Conservation (phyloP, 2,888 invertebrate genomes). For the Acrobasis suavella region DNA sequence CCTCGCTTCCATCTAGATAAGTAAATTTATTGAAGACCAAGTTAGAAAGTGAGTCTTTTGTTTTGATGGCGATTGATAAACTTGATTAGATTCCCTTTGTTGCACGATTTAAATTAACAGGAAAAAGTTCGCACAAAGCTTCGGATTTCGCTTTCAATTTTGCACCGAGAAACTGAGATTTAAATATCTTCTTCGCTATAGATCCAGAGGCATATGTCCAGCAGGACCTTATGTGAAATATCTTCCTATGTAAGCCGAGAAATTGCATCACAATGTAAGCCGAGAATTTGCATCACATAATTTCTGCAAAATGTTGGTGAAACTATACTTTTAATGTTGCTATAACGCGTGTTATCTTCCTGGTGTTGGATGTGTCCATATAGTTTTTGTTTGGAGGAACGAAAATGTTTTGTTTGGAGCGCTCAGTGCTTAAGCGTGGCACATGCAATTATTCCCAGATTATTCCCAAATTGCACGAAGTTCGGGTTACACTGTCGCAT, state of each 20-base stretch:
- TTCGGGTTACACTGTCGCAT: slow-evolving; percentile 52
- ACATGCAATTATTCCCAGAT: slow-evolving; percentile 8
- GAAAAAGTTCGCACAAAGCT: slow-evolving; percentile 26
- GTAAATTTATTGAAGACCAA: slow-evolving; percentile 52
- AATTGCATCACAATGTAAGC: no score
- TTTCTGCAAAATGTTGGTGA: no score
- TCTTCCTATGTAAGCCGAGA: no score
- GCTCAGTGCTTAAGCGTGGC: background rate
- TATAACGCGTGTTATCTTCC: no score
- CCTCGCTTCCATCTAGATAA: slow-evolving; percentile 56
- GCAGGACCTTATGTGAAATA: no score
- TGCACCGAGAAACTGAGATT: background rate
- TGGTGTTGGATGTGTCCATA: no score
- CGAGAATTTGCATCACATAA: no score
- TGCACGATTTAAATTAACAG: slow-evolving; percentile 26
- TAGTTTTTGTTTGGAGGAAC: no score
- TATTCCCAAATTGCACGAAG: slow-evolving; percentile 46
- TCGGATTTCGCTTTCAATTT: slow-evolving; percentile 3
- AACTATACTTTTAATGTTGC: no score
- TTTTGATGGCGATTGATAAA: slow-evolving; percentile 51
- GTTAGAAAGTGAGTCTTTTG: slow-evolving; percentile 59
- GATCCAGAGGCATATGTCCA: no score
- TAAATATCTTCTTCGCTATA: background rate
- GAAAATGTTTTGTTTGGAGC: background rate
- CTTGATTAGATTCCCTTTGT: slow-evolving; percentile 42